Percentiles rank a stretch among this genome's conserved stretches.
These are phyloP conservation scores for Thalassoma bifasciatum DNA, from an alignment of 2,113 vertebrate species.

Conservation along the genomic window DNA sequence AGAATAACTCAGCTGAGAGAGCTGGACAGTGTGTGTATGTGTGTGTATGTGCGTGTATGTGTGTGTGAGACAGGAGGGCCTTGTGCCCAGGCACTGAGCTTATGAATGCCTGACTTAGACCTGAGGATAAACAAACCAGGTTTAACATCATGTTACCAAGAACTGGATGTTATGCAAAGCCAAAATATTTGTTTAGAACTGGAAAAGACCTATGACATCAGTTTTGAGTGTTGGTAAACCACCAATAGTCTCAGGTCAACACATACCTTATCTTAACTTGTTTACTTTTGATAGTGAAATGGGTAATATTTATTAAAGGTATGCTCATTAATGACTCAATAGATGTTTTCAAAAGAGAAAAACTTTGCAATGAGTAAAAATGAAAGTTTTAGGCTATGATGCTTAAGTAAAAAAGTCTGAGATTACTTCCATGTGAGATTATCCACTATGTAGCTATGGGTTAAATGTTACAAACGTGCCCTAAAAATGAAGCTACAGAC, in stretches of 20 bases:
- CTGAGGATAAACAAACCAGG: conserved; percentile 48
- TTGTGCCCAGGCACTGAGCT: conserved; percentile 50
- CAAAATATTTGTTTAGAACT: conserved; percentile 5
- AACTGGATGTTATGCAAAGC: conserved; percentile 15
- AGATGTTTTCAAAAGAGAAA: neutral
- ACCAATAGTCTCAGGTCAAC: conserved; percentile 2
- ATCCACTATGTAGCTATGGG: no score
- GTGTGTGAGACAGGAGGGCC: conserved; percentile 56
- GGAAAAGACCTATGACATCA: conserved; percentile 14
- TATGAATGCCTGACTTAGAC: conserved; percentile 50
- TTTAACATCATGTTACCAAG: conserved; percentile 49
- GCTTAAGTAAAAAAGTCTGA: neutral
- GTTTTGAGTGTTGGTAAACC: conserved; percentile 15
- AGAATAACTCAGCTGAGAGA: conserved; percentile 69
- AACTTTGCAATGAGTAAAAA: neutral
- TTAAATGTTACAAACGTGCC: no score
- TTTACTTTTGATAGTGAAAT: neutral
- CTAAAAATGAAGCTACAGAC: neutral
- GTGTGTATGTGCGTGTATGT: conserved; percentile 15
- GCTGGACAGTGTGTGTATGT: conserved; percentile 22
- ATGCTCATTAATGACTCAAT: neutral
- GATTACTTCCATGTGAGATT: no score
- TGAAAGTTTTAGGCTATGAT: no score
- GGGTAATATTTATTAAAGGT: conserved; percentile 1
- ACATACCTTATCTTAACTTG: neutral